These are phyloP conservation scores for Rhombomys opimus DNA, from an alignment of 2,113 vertebrate species.

Conservation along the genomic window DNA sequence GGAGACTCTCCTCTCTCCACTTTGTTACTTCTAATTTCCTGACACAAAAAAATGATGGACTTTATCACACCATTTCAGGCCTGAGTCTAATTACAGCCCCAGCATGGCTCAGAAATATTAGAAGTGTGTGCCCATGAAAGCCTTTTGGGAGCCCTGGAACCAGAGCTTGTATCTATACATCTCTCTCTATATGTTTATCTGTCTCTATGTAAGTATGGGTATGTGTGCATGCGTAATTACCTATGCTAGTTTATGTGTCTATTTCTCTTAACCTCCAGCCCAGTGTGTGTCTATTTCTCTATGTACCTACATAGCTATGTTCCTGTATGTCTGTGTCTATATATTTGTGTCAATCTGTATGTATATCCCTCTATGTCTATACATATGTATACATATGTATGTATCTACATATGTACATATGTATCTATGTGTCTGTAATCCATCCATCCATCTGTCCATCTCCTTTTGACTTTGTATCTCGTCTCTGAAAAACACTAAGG, in stretches of 20 bases:
- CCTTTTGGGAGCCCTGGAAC: background rate
- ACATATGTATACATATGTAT: background rate
- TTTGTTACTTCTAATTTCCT: background rate
- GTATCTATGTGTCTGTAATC: background rate
- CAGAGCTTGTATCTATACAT: background rate
- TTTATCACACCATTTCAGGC: background rate
- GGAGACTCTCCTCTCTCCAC: background rate
- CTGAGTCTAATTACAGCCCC: background rate
- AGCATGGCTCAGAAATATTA: background rate
- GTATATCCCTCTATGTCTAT: background rate
- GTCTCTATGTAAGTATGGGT: background rate
- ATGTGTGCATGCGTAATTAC: background rate
- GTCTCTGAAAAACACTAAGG: background rate
- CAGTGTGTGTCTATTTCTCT: background rate
- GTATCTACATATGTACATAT: background rate
- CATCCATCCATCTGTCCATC: background rate
- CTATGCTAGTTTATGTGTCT: background rate
- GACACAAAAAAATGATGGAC: background rate
- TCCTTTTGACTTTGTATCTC: background rate
- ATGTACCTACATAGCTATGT: background rate
- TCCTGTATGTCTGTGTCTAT: background rate
- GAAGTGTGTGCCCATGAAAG: background rate
- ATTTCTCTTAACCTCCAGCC: background rate
- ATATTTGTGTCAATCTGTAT: background rate
- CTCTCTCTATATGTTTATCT: background rate